Evolutionary conservation across 2,888 invertebrate genomes (phyloP).

Genomic region (Merodon equestris): DNA sequence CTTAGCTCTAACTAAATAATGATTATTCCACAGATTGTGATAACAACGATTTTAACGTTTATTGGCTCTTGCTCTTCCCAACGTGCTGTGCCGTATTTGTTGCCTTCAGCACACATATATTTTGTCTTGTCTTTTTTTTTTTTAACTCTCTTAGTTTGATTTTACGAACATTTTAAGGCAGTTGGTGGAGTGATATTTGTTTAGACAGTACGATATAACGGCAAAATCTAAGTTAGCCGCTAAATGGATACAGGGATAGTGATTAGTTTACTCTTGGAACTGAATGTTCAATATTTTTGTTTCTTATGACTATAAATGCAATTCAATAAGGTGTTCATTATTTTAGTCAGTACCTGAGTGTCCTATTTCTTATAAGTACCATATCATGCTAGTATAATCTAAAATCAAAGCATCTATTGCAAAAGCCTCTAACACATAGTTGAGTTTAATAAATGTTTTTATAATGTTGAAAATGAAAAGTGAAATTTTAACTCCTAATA

Average conservation of each 20-base stretch:
- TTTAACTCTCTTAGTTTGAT: slow-evolving; percentile 44
- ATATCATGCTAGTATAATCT: slow-evolving; percentile 32
- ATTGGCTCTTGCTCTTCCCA: slow-evolving; percentile 59
- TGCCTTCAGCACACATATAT: slow-evolving; percentile 31
- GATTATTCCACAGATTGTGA: slow-evolving; percentile 64
- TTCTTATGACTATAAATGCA: slow-evolving; percentile 27
- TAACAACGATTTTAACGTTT: slow-evolving; percentile 62
- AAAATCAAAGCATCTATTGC: neutral
- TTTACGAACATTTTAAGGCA: slow-evolving; percentile 63
- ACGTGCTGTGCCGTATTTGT: slow-evolving; percentile 39
- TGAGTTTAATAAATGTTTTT: neutral
- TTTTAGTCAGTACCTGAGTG: slow-evolving; percentile 17
- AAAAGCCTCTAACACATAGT: neutral
- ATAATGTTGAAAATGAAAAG: slow-evolving; percentile 78
- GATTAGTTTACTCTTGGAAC: slow-evolving; percentile 32
- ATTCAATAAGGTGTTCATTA: slow-evolving; percentile 38
- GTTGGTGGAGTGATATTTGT: slow-evolving; percentile 62
- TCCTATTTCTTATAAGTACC: slow-evolving; percentile 16
- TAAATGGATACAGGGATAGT: slow-evolving; percentile 54
- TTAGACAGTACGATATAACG: slow-evolving; percentile 61
- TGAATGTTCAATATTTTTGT: slow-evolving; percentile 24
- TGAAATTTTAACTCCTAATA: slow-evolving; percentile 75
- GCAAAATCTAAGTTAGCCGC: slow-evolving; percentile 41
- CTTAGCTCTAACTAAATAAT: slow-evolving; percentile 63
- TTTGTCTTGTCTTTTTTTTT: slow-evolving; percentile 11